Evolutionary conservation across 2,888 invertebrate genomes (phyloP), one percentile per base, ranked within the genome.

Genomic region (Leptopilina syphax): DNA sequence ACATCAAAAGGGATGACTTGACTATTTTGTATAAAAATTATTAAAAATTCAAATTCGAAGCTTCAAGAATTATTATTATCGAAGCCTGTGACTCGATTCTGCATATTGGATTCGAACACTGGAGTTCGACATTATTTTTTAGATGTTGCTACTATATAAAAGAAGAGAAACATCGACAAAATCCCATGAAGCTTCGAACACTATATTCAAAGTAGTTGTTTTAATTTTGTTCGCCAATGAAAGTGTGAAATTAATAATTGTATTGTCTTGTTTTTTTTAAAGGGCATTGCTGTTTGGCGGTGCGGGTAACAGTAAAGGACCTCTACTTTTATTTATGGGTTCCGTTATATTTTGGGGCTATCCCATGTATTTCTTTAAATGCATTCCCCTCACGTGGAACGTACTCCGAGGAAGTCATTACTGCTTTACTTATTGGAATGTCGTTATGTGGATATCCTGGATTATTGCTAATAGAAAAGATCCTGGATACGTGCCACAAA

Each of bases 401-500:
- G 95, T 96, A 8, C 92, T 98, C 65, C 94, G 97, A 0, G 95
- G 96, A 0, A 97, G 96, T 0, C 98, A 98, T 91, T 97, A 98
- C 88, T 96, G 97, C 88, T 98, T 98, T 91, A 95, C 98, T 83
- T 96, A 97, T 88, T 96, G 97, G 96, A 98, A 98, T 91, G 93
- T 95, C 6, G 95, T 97, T 10, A 98, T 98, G 98, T 98, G 98
- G 98, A 93, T 98, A 10, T 97, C 97, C 87, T 97, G 98, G 96
- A 94, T 97, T 79, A 95, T 97, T 73, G 97, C 98, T 5, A 98
- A 97, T 89, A 94, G 97, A 24, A 95, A 96, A 77, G 97, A 98
- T 92, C 98, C 98, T 0, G 98, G 98, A 18, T 98, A 97, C 89
- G 95, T 98, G 80, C 96, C 97, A 0, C 95, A 96, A 88, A 97